phyloP scores from a whole-genome alignment of 2,888 invertebrate genomes.

The Harpalus rufipes region DNA sequence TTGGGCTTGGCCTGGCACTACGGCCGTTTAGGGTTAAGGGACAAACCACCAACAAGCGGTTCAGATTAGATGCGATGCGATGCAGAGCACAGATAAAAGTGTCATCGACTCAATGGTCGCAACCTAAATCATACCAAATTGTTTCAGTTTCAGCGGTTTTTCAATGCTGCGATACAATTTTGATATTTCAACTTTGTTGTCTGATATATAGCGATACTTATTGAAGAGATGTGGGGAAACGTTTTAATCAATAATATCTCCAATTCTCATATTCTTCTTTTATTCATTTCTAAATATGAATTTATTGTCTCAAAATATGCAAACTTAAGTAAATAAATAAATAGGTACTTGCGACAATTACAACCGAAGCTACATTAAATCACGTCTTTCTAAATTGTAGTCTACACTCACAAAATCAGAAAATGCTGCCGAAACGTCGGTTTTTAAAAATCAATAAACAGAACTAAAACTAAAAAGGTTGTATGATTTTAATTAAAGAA shows the following conservation, averaged over 20 bases:
- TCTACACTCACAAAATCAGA: too few species aligned
- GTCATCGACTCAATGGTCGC: slow-evolving; percentile 26
- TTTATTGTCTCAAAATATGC: background rate
- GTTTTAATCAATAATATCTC: background rate
- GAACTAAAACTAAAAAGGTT: too few species aligned
- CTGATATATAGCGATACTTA: background rate
- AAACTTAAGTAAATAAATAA: too few species aligned
- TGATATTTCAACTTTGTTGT: background rate
- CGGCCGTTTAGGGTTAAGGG: slow-evolving; percentile 25
- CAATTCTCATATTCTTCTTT: background rate
- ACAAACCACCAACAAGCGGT: slow-evolving; percentile 38
- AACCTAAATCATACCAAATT: slow-evolving; percentile 36
- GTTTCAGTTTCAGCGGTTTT: slow-evolving; percentile 13
- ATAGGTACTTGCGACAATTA: too few species aligned
- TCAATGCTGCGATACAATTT: background rate
- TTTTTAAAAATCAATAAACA: too few species aligned
- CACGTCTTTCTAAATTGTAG: too few species aligned
- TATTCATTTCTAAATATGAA: background rate
- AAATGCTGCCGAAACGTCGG: too few species aligned
- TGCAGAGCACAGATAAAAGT: slow-evolving; percentile 15
- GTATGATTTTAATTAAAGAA: too few species aligned
- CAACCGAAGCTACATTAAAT: too few species aligned
- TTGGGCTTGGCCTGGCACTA: background rate
- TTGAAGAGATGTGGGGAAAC: background rate
- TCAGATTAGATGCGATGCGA: slow-evolving; percentile 36